Percentiles rank a stretch among this genome's conserved stretches.
Evolutionary conservation across 2,888 invertebrate species (phyloP).

Genomic region (Hyalella azteca): DNA sequence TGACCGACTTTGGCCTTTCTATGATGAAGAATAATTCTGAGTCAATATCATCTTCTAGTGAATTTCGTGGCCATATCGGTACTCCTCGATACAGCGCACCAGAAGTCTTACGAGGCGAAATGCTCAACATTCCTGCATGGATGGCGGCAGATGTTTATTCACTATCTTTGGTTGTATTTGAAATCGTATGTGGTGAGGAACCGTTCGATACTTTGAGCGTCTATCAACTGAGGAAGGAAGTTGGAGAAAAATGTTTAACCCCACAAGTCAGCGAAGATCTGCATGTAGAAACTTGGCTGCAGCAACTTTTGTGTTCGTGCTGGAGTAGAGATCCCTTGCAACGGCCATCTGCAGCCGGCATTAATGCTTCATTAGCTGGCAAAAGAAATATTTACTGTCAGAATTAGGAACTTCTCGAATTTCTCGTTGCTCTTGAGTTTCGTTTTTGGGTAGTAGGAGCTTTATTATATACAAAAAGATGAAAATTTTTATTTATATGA

Average conservation of each 20-base stretch:
- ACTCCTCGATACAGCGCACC: slow-evolving; percentile 18
- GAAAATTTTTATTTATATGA: too few species aligned
- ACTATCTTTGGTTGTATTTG: background rate
- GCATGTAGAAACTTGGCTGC: background rate
- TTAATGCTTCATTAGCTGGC: background rate
- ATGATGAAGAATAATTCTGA: slow-evolving; percentile 24
- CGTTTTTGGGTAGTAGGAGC: too few species aligned
- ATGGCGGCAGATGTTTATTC: background rate
- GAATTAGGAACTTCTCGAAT: too few species aligned
- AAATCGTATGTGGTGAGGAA: background rate
- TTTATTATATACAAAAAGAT: too few species aligned
- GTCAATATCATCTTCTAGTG: background rate
- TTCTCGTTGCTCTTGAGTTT: too few species aligned
- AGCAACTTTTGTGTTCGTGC: background rate
- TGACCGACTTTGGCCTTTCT: slow-evolving; percentile 1
- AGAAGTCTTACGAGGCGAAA: background rate
- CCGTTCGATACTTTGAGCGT: background rate
- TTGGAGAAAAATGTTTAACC: background rate
- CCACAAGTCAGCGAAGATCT: background rate
- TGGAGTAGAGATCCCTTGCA: background rate
- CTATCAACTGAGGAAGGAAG: background rate
- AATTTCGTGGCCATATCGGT: background rate
- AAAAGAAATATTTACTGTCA: background rate
- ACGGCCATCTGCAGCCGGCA: background rate
- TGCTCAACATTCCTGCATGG: background rate